Percentiles rank a stretch among this genome's conserved stretches.
phyloP scores from a whole-genome alignment of 2,888 invertebrate genomes.

The Andricus curvator region DNA sequence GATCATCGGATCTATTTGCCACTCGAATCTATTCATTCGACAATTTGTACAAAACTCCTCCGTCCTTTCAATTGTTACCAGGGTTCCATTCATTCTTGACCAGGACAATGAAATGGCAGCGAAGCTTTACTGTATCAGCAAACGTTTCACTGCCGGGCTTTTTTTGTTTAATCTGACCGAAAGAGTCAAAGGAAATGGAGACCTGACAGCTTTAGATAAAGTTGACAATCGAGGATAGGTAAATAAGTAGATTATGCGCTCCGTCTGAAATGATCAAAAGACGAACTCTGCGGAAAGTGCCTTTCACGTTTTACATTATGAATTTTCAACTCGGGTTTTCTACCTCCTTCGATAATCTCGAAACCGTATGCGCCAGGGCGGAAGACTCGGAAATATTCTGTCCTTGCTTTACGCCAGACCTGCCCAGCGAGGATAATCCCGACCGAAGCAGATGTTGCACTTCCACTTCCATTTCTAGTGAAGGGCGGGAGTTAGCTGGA shows the following conservation, averaged over 20 bases:
- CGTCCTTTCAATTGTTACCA: not conserved
- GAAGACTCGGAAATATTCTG: conserved; percentile 48
- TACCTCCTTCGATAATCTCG: conserved; percentile 43
- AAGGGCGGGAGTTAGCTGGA: no score
- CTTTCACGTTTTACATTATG: not conserved
- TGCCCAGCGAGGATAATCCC: no score
- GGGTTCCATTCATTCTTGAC: not conserved
- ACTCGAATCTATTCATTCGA: not conserved
- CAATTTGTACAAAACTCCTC: not conserved
- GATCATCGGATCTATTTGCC: not conserved
- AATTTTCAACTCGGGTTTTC: conserved; percentile 7
- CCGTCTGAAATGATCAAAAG: not conserved
- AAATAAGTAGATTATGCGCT: not conserved
- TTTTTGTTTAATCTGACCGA: not conserved
- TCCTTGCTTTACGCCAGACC: conserved; percentile 13
- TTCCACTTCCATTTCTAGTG: no score
- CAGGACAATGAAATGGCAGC: not conserved
- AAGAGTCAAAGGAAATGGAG: conserved; percentile 8
- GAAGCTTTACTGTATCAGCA: not conserved
- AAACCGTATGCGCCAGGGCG: conserved; percentile 44
- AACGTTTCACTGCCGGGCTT: not conserved
- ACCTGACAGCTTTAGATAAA: not conserved
- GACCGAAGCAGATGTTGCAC: no score
- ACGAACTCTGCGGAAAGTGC: conserved; percentile 15
- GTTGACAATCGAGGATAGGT: conserved; percentile 10